Evolutionary conservation across 2,888 invertebrate species (phyloP).

Genomic region (Polia nebulosa): DNA sequence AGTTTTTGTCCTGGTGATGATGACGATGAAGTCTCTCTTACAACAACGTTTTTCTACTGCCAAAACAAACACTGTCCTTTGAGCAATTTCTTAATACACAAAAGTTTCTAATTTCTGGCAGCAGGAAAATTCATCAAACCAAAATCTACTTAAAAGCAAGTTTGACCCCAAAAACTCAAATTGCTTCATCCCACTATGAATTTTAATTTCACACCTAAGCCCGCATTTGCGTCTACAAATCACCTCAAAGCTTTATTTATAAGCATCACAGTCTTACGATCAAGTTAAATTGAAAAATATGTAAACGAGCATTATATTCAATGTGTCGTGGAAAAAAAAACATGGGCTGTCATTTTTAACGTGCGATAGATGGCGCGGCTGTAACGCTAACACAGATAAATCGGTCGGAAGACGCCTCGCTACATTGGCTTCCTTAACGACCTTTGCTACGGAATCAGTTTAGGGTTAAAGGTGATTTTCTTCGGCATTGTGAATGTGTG

Average conservation of each 20-base stretch:
- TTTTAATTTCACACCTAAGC: conserved; percentile 65
- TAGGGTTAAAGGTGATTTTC: conserved; percentile 88
- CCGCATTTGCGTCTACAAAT: conserved; percentile 68
- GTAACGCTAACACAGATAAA: conserved; percentile 82
- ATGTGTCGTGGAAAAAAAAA: conserved; percentile 84
- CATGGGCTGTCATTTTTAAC: conserved; percentile 88
- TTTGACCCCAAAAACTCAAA: conserved; percentile 32
- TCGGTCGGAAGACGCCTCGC: conserved; percentile 86
- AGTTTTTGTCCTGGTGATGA: conserved; percentile 29
- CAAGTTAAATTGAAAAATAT: conserved; percentile 87
- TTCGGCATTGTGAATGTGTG: conserved; percentile 67
- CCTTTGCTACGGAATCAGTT: conserved; percentile 86
- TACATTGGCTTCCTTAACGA: conserved; percentile 89
- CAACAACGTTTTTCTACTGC: neutral
- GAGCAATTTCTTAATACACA: neutral
- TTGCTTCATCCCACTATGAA: conserved; percentile 55
- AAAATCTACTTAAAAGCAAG: neutral
- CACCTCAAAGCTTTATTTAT: conserved; percentile 79
- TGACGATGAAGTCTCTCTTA: conserved; percentile 3
- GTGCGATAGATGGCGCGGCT: conserved; percentile 81
- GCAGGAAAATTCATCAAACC: neutral
- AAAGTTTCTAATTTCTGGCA: neutral
- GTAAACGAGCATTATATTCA: conserved; percentile 85
- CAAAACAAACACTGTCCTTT: neutral
- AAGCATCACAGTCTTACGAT: conserved; percentile 74